Evolutionary conservation across 2,113 vertebrate species (phyloP), one percentile per base, ranked within the genome.

Genomic region (Merops nubicus): DNA sequence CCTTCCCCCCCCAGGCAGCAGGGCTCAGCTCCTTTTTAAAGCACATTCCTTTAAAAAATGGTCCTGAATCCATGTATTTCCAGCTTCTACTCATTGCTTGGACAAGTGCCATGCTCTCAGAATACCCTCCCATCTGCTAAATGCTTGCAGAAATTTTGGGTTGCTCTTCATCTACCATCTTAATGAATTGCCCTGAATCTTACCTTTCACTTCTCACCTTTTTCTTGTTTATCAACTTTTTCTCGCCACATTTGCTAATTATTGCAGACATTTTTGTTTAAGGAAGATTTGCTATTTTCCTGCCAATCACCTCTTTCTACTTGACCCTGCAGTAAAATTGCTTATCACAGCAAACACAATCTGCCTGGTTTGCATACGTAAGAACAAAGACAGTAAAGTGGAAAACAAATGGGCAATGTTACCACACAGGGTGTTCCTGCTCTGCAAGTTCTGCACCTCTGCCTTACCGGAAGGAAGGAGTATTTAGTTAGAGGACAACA

Each of bases 181-280:
- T 91, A 95, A 95, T 86, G 79, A 95, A 86, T 14, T 75, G 51
- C 95, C 84, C 93, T 69, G 67, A 64, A 91, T 75, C 68, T 57
- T 57, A 77, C 84, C 42, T 76, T 90, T 95, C 67, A 8, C 57
- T 82, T 62, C 48, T 92, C 88, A 88, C 79, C 79, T 91, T 81
- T 84, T 47, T 15, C 43, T 83, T 94, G 73, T 93, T 95, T 86
- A 89, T 64, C 82, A 77, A 19, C 34, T 88, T 43, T 31, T 75
- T 59, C 82, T 80, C 68, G 33, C 47, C 63, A 77, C 10, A 3
- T 60, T 65, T 48, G 36, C 67, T 95, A 92, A 94, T 95, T 78
- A 73, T n/a, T 68, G 50, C 62, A 91, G 82, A 77, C 60, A 15
- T 68, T 70, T 90, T 60, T 77, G 33, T 82, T 73, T 33, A 73